phyloP scores from a whole-genome alignment of 2,113 vertebrate species.

The Colinus virginianus region DNA sequence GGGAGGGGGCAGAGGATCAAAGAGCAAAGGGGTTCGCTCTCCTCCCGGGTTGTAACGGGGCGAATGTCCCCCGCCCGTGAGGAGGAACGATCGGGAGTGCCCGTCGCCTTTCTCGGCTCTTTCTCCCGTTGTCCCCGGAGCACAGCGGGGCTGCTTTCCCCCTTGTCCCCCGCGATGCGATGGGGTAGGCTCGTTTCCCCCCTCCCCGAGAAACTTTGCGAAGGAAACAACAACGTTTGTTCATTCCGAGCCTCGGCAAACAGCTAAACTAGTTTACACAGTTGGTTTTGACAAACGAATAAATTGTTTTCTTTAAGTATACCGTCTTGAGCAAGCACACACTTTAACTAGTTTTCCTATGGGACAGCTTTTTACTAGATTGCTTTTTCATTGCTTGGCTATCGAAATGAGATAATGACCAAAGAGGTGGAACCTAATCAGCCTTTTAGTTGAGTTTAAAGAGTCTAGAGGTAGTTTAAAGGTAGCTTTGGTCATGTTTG shows the following conservation, averaged over 20 bases:
- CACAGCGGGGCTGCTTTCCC: too few species aligned
- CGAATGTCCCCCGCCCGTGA: background rate
- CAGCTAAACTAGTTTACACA: slow-evolving; percentile 77
- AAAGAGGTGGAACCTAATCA: slow-evolving; percentile 81
- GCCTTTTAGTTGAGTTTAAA: slow-evolving; percentile 80
- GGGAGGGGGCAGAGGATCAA: slow-evolving; percentile 21
- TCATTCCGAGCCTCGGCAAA: slow-evolving; percentile 73
- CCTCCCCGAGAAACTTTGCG: background rate
- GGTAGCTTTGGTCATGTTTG: slow-evolving; percentile 80
- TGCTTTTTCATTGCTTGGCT: slow-evolving; percentile 81
- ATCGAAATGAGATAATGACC: slow-evolving; percentile 84
- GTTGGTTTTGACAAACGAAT: slow-evolving; percentile 58
- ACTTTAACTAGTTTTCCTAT: slow-evolving; percentile 73
- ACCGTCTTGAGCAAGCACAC: slow-evolving; percentile 76
- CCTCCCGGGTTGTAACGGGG: background rate
- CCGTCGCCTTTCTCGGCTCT: background rate
- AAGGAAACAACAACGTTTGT: slow-evolving; percentile 49
- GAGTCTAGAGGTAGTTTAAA: slow-evolving; percentile 77
- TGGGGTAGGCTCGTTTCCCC: background rate
- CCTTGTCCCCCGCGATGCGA: background rate
- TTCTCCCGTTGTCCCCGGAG: background rate
- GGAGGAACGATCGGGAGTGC: background rate
- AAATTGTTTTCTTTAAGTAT: slow-evolving; percentile 72
- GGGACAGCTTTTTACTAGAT: slow-evolving; percentile 77
- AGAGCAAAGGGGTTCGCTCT: background rate